phyloP scores from a whole-genome alignment of 2,888 invertebrate genomes.

The Plagodis dolabraria region DNA sequence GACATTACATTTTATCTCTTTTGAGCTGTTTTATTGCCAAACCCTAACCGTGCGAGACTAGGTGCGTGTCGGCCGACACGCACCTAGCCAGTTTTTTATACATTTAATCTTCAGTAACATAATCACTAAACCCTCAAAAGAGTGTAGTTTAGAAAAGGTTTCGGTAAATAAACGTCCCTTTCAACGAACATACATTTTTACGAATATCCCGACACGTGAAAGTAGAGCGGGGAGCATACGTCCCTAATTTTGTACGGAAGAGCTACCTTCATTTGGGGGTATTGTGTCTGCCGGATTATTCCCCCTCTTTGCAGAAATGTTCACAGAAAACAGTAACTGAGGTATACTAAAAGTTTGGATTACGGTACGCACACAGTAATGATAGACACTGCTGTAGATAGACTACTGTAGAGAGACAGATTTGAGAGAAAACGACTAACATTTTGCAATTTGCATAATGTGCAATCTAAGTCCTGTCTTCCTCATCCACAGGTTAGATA shows the following conservation, averaged over 20 bases:
- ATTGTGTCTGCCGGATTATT: constrained; percentile 68
- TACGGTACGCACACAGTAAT: too few species aligned
- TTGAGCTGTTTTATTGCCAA: too few species aligned
- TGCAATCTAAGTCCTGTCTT: too few species aligned
- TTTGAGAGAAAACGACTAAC: too few species aligned
- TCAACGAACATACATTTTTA: constrained; percentile 38
- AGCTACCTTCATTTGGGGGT: constrained; percentile 62
- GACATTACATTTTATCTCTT: too few species aligned
- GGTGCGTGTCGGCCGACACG: too few species aligned
- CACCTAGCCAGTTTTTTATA: too few species aligned
- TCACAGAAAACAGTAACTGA: constrained; percentile 14
- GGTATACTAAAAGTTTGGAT: neutral
- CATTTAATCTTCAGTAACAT: neutral
- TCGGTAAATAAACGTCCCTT: constrained; percentile 39
- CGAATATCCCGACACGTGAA: constrained; percentile 43
- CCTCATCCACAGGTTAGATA: too few species aligned
- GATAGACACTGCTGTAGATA: too few species aligned
- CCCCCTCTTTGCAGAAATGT: constrained; percentile 33
- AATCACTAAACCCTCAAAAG: constrained; percentile 11
- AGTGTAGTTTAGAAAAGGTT: constrained; percentile 26
- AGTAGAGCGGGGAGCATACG: constrained; percentile 48
- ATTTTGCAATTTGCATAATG: too few species aligned
- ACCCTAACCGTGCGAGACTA: too few species aligned
- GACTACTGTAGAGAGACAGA: too few species aligned
- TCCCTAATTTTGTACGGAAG: constrained; percentile 59